Evolutionary conservation across 1,140 invertebrate species (phyloP).

Genomic region (Cyclargus thomasi): DNA sequence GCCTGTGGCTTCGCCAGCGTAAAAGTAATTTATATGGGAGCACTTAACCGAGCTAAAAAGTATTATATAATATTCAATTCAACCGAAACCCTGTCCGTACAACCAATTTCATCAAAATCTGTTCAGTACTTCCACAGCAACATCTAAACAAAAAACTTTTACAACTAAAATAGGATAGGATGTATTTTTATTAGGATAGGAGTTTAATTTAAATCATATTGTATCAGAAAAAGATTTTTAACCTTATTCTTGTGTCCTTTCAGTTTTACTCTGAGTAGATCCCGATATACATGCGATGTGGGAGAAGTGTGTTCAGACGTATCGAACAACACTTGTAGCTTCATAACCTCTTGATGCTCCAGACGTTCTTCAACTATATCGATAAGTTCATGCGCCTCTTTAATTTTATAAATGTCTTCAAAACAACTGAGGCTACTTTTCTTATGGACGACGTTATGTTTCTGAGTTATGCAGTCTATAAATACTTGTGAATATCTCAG

Average conservation of each 20-base stretch:
- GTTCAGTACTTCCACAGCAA: too few species aligned
- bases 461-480: constrained; percentile 52
- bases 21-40: too few species aligned
- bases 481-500: constrained; percentile 32
- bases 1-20: too few species aligned
- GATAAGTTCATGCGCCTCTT: constrained; percentile 54
- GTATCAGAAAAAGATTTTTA: neutral
- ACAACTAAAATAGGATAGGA: too few species aligned
- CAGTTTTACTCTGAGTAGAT: constrained; percentile 57
- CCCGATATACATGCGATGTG: constrained; percentile 56
- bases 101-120: too few species aligned
- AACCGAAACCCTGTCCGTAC: too few species aligned
- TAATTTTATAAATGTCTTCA: constrained; percentile 64
- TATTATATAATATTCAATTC: too few species aligned
- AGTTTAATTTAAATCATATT: neutral
- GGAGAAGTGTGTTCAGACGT: constrained; percentile 55
- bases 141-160: too few species aligned
- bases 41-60: too few species aligned
- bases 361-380: constrained; percentile 48
- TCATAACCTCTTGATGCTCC: constrained; percentile 63
- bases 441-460: constrained; percentile 42
- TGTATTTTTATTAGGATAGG: neutral
- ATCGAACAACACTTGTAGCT: constrained; percentile 61
- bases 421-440: constrained; percentile 53
- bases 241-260: constrained; percentile 67